Evolutionary conservation across 2,113 vertebrate species (phyloP), one percentile per base, ranked within the genome.

Genomic region (Smithornis capensis): DNA sequence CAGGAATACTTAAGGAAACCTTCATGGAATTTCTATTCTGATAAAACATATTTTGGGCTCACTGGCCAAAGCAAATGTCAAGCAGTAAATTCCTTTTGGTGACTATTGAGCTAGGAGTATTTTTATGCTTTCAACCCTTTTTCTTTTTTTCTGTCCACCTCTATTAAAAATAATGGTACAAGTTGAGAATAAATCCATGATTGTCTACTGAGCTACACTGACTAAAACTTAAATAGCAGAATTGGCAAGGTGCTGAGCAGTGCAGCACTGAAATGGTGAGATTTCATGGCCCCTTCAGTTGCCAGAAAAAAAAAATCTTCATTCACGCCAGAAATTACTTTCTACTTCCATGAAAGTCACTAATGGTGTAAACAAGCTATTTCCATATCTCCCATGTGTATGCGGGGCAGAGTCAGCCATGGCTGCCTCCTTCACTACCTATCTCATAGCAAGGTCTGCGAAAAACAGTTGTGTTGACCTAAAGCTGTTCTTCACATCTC

Each of bases 21-120:
- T 87, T 89, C n/a, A 44, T 62, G 21, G 57, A 78, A 53, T 57
- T 91, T 14, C 69, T 92, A 91, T 94, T 91, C 69, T 94, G 53
- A 57, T 77, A 94, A 95, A 91, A 91, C 5, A 42, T 76, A 64
- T 89, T 87, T 95, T 87, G 77, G 60, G 31, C 52, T 89, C 56
- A 35, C 33, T 68, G 52, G 33, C 27, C 56, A 88, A 70, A 44
- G 21, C 38, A 94, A 89, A 93, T 81, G 19, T 86, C 89, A 94
- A 90, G 44, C 52, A 90, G 40, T 64, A 94, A 94, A 91, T 75
- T 78, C 49, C 53, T 87, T n/a, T 67, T 78, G 47, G 56, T 49
- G 49, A 88, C 64, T 52, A 89, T 79, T 0, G 8, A 67, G 74
- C 31, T 53, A 91, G 52, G 17, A 64, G 9, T 87, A 82, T 87